A percentile compares a stretch with the other conserved stretches of the same genome.
phyloP scores from a whole-genome alignment of 53 echinoderm and acorn worm species.

The Echinarachnius parma region DNA sequence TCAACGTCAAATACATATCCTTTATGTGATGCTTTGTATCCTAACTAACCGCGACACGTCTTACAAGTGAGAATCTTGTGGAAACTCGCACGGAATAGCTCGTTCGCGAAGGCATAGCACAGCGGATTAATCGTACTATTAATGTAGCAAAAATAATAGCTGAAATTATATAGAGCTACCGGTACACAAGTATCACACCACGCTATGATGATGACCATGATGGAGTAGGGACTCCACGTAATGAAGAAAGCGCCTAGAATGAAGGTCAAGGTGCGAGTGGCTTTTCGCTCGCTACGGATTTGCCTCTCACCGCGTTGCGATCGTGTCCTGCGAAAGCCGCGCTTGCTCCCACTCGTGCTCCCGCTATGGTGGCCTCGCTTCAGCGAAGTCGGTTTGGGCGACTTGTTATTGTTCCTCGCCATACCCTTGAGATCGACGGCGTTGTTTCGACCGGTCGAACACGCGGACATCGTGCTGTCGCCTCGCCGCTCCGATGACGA shows the following conservation, averaged over 20 bases:
- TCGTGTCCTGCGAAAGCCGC: constrained; percentile 58
- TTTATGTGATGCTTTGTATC: too few species aligned
- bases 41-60: constrained; percentile 59
- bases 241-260: constrained; percentile 91
- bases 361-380: constrained; percentile 30
- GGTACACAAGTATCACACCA: constrained; percentile 62
- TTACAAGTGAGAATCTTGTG: constrained; percentile 83
- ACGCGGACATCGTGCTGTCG: constrained; percentile 48
- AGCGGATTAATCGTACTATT: constrained; percentile 94
- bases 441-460: constrained; percentile 52
- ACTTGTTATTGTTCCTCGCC: constrained; percentile 50
- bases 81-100: constrained; percentile 92
- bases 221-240: constrained; percentile 97
- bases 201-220: constrained; percentile 75
- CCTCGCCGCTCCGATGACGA: constrained; percentile 76
- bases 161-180: constrained; percentile 63
- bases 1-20: too few species aligned
- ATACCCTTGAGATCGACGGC: constrained; percentile 44
- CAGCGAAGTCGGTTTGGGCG: neutral
- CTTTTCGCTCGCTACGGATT: constrained; percentile 88
- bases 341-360: constrained; percentile 48
- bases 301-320: constrained; percentile 82
- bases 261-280: constrained; percentile 85
- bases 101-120: constrained; percentile 98
- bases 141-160: constrained; percentile 95